A percentile compares a stretch with the other conserved stretches of the same genome.
phyloP scores from a whole-genome alignment of 2,113 vertebrate genomes.

The Loxodonta africana region DNA sequence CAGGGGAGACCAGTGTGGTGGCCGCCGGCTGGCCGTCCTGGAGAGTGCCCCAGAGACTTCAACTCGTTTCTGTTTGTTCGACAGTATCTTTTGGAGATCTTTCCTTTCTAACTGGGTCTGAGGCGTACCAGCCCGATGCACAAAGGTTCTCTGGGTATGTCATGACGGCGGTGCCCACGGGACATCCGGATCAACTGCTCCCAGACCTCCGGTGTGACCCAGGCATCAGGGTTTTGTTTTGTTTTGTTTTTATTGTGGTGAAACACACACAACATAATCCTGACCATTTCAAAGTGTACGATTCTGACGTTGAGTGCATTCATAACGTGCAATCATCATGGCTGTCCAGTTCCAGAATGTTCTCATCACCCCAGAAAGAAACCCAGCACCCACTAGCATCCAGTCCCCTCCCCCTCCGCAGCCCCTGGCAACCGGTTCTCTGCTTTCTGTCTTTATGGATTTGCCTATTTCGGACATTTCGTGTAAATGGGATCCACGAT shows the following conservation, averaged over 20 bases:
- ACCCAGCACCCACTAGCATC: accelerated
- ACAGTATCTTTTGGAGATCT: not conserved
- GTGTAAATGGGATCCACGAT: accelerated
- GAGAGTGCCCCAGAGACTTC: not conserved
- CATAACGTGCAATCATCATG: accelerated
- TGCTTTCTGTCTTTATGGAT: accelerated
- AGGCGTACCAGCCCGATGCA: not conserved
- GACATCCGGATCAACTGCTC: not conserved
- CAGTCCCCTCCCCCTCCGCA: no score
- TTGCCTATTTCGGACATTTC: not conserved
- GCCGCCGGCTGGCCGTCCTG: not conserved
- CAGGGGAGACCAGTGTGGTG: not conserved
- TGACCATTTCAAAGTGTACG: accelerated
- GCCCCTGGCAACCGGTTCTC: accelerated
- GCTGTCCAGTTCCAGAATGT: not conserved
- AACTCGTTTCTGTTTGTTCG: not conserved
- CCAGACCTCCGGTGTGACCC: no score
- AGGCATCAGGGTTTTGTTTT: no score
- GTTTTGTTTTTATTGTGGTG: not conserved
- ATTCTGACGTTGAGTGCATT: accelerated
- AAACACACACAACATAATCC: not conserved
- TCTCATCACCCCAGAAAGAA: not conserved
- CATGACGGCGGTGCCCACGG: not conserved
- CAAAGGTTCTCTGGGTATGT: not conserved
- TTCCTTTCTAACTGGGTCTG: not conserved